phyloP scores from a whole-genome alignment of 2,113 vertebrate genomes.

The Leptobrachium ailaonicum region DNA sequence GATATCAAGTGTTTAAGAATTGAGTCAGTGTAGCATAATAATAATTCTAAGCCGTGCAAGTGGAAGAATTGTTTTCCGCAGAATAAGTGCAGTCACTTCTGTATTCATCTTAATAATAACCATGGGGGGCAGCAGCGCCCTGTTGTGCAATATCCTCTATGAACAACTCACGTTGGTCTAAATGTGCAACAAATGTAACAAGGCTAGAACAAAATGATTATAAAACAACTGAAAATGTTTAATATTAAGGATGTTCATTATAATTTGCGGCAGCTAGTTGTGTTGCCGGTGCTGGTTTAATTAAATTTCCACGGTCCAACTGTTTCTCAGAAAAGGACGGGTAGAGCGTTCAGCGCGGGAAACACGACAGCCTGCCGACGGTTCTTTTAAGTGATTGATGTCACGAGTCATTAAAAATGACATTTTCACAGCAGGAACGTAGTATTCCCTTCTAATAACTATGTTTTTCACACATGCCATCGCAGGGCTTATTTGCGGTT shows the following conservation, averaged over 20 bases:
- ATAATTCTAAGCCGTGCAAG: too few relatives aligned
- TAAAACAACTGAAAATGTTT: conserved; percentile 4
- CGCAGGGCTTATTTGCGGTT: not conserved
- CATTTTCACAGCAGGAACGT: conserved; percentile 17
- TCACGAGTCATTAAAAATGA: conserved; percentile 4
- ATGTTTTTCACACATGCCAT: conserved; percentile 13
- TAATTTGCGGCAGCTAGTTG: conserved; percentile 10
- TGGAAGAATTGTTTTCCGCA: too few relatives aligned
- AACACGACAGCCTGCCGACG: not conserved
- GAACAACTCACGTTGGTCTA: not conserved
- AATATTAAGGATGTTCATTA: not conserved
- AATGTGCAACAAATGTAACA: not conserved
- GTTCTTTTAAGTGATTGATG: conserved; percentile 24
- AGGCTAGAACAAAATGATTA: conserved; percentile 1
- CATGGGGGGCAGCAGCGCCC: too few relatives aligned
- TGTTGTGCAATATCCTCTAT: not conserved
- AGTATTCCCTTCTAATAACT: not conserved
- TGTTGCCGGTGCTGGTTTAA: conserved; percentile 17
- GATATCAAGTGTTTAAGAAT: too few relatives aligned
- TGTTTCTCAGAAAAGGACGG: not conserved
- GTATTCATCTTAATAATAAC: too few relatives aligned
- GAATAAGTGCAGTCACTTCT: too few relatives aligned
- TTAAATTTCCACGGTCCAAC: not conserved
- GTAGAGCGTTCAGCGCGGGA: not conserved
- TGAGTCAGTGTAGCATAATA: too few relatives aligned